Evolutionary conservation across 2,113 vertebrate genomes (phyloP).

Genomic region (Otocyon megalotis): DNA sequence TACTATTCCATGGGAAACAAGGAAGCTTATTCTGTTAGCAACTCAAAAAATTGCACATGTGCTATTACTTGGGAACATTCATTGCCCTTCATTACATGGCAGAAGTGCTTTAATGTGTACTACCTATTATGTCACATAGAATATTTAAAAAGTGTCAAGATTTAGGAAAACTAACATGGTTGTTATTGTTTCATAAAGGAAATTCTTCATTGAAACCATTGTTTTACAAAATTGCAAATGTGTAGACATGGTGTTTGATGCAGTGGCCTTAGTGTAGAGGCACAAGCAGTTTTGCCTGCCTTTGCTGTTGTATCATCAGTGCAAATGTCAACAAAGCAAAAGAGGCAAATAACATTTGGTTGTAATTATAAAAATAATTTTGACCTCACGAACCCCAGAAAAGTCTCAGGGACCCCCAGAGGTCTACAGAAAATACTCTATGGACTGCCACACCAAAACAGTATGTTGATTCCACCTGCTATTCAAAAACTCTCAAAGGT

Average conservation of each 20-base stretch:
- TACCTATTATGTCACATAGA: background rate
- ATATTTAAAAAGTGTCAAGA: background rate
- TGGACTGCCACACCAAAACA: background rate
- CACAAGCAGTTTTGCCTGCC: rapidly evolving
- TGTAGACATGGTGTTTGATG: background rate
- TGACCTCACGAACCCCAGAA: background rate
- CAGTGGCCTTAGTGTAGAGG: background rate
- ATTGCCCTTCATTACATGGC: background rate
- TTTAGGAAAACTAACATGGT: background rate
- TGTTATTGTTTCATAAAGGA: background rate
- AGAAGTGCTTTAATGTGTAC: background rate
- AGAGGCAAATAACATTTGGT: background rate
- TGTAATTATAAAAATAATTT: background rate
- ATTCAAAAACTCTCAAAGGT: slow-evolving; percentile 23
- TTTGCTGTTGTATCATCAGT: background rate
- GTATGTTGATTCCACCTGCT: background rate
- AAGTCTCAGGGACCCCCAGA: background rate
- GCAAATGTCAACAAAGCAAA: background rate
- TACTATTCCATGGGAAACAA: background rate
- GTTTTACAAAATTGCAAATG: background rate
- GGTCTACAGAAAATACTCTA: background rate
- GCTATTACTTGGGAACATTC: background rate
- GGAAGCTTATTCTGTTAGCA: background rate
- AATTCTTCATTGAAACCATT: background rate
- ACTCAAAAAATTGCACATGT: background rate